A percentile compares a stretch with the other conserved stretches of the same genome.
These are phyloP conservation scores for Scaptomyza graminum DNA, from an alignment of 1,140 invertebrate species.

Conservation along the genomic window DNA sequence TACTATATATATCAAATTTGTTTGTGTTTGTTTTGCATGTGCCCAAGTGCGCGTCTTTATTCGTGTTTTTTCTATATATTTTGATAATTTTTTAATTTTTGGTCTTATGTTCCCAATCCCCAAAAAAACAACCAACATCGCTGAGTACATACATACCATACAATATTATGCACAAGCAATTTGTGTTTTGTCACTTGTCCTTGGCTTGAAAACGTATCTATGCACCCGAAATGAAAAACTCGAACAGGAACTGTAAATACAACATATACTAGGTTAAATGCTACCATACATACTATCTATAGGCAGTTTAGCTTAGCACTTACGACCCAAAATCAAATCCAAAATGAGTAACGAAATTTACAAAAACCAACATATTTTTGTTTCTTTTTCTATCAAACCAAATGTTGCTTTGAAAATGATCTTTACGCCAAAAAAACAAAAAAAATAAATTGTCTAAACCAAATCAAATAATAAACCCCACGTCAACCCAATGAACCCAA, in stretches of 20 bases:
- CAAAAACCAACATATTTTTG: conserved; percentile 79
- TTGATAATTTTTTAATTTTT: conserved; percentile 21
- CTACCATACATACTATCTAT: conserved; percentile 16
- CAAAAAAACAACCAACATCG: conserved; percentile 11
- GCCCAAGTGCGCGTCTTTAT: conserved; percentile 57
- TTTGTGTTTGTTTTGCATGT: conserved; percentile 82
- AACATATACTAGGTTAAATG: conserved; percentile 27
- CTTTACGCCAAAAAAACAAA: conserved; percentile 45
- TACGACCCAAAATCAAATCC: conserved; percentile 48
- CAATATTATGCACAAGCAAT: conserved; percentile 34
- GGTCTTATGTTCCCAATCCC: conserved; percentile 10
- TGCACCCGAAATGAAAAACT: conserved; percentile 24
- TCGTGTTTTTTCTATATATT: conserved; percentile 24
- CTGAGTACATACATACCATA: conserved; percentile 11
- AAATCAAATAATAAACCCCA: conserved; percentile 13
- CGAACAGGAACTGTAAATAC: conserved; percentile 24
- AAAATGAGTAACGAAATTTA: conserved; percentile 67
- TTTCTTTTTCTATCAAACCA: conserved; percentile 72
- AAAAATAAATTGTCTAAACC: conserved; percentile 32
- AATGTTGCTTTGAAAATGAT: conserved; percentile 61
- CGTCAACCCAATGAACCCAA: conserved; percentile 19
- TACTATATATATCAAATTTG: conserved; percentile 48
- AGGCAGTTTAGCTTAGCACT: conserved; percentile 61
- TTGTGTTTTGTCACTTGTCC: conserved; percentile 38
- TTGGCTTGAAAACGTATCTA: conserved; percentile 18